These are phyloP conservation scores for Caenorhabditis drosophilae DNA, from an alignment of 2,888 invertebrate genomes.

Conservation along the genomic window DNA sequence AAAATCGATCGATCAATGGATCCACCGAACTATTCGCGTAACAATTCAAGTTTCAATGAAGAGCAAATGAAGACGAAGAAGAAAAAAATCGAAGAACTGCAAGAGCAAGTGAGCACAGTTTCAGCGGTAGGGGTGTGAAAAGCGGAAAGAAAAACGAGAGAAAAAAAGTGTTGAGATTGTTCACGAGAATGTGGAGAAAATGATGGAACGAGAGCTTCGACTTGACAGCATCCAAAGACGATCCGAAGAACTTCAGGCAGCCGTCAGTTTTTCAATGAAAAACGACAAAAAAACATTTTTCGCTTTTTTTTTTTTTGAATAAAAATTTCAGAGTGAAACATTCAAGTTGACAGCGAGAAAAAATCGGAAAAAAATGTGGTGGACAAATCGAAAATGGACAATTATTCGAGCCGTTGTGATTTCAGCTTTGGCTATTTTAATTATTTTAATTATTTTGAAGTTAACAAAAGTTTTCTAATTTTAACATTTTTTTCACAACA, in stretches of 20 bases:
- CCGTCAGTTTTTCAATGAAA: neutral
- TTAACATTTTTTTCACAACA: no score
- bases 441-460: neutral
- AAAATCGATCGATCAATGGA: conserved; percentile 1
- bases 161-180: neutral
- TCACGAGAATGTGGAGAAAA: conserved; percentile 6
- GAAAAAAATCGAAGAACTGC: neutral
- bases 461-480: no score
- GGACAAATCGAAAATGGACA: conserved; percentile 7
- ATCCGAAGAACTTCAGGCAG: conserved; percentile 4
- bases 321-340: neutral
- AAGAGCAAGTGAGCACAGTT: conserved; percentile 5
- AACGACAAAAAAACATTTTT: neutral
- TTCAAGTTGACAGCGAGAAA: conserved; percentile 4
- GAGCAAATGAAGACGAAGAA: no score
- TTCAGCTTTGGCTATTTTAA: neutral
- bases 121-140: conserved; percentile 1
- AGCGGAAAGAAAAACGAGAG: neutral
- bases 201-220: conserved; percentile 2
- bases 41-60: no score
- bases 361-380: conserved; percentile 1
- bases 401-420: neutral
- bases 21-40: neutral
- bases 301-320: neutral
- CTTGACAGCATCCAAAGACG: conserved; percentile 1